These are phyloP conservation scores for Planiliza haematocheilus DNA, from an alignment of 2,113 vertebrate genomes.

Conservation along the genomic window DNA sequence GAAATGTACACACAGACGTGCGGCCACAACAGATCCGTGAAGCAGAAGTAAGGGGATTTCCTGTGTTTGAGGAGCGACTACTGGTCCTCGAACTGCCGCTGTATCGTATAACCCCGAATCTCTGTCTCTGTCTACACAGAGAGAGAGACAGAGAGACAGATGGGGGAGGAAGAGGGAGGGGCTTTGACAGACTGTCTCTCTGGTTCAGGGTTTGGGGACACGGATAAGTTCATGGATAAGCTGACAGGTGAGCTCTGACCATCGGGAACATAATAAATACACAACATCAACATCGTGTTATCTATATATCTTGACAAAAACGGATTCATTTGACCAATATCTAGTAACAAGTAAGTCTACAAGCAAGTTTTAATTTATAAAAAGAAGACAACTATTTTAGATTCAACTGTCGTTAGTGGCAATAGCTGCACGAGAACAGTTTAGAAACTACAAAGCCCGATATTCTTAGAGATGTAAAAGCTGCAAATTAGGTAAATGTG, in stretches of 20 bases:
- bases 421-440: too few species aligned
- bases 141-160: slow-evolving; percentile 27
- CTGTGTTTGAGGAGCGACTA: slow-evolving; percentile 59
- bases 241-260: slow-evolving; percentile 20
- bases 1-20: slow-evolving; percentile 69
- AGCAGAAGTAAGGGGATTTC: slow-evolving; percentile 80
- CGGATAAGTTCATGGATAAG: slow-evolving; percentile 1
- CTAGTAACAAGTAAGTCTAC: too few species aligned
- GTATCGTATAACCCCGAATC: slow-evolving; percentile 52
- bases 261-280: slow-evolving; percentile 7
- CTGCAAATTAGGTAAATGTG: too few species aligned
- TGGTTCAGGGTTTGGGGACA: slow-evolving; percentile 19
- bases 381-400: too few species aligned
- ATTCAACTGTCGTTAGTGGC: too few species aligned
- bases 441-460: too few species aligned
- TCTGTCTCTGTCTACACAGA: slow-evolving; percentile 32
- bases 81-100: slow-evolving; percentile 55
- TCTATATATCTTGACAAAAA: too few species aligned
- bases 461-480: too few species aligned
- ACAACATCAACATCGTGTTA: neutral
- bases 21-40: slow-evolving; percentile 66
- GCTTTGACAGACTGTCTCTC: neutral
- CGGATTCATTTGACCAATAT: too few species aligned
- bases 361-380: too few species aligned
- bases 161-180: neutral